Base-by-base conservation (phyloP, 2,797 vertebrate genomes). In the Fundulus diaphanus region DNA sequence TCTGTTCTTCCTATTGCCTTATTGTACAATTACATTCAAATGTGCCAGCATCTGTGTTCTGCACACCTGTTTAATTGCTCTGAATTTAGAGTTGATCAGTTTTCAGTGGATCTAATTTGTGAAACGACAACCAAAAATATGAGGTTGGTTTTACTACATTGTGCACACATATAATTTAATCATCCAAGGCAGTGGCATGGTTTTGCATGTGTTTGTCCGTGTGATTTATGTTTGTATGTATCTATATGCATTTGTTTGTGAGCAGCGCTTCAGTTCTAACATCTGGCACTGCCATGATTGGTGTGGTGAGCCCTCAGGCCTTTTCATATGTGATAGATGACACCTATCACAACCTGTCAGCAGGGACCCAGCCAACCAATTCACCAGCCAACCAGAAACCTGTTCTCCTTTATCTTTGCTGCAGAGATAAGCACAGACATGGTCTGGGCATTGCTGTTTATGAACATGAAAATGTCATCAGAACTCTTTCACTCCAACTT, bases 331-430 rank as follows among this genome's bases (percentile, higher is more conserved):
- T 68, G 44, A 95, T 93, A 94, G 93, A 95, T 94, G 79, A 82
- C 77, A 90, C 92, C 93, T 85, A 94, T 94, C 87, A 91, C 86
- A 90, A 79, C 82, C 87, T 92, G 89, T 94, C 91, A 94, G 88
- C 78, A 37, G 91, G 88, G 92, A 92, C 80, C 74, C 74, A 70
- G 83, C 90, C 92, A 92, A 91, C 85, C 90, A 84, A 63, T 63
- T 63, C 33, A 29, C 31, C 59, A 63, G 59, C 90, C 92, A 92
- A 92, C 85, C 90, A 84, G 85, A 63, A 84, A 74, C 79, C 82
- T 76, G 74, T 77, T 66, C 79, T 89, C 82, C 78, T 89, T 85
- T 68, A 83, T 90, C 82, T 83, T 86, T 76, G 82, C 78, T 79
- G 79, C 79, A 70, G 57, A 51, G 70, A 66, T 69, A 83, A 81